Base-by-base conservation (phyloP, 2,888 invertebrate species). In the Ditylenchus weischeri region DNA sequence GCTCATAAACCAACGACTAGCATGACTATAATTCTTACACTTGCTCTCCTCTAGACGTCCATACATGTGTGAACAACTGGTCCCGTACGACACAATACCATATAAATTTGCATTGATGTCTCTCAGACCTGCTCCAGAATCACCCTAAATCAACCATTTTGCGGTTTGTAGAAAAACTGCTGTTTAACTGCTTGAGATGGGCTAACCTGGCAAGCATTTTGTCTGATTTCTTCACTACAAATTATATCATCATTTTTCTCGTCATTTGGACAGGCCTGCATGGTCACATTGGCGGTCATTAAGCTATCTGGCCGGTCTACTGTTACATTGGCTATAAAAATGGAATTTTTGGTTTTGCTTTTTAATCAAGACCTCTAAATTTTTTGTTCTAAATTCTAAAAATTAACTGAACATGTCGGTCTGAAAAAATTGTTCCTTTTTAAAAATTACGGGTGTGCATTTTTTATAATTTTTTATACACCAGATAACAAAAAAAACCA, bases 51-150 rank as follows among this genome's bases (percentile, higher is more conserved):
- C 11, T 5, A 54, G 11, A 1, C 29, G 11, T 54, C 54, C 54
- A 29, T 15, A 29, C 54, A 54, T 54, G 54, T 54, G 54, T 29
- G 54, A 54, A 54, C 54, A 54, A 54, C 54, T 54, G 29, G 54
- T 51, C 13, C 54, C 54, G 10, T 54, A 54, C 15, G 54, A 54
- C 6, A 54, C 54, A 21, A 54, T 29, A 54, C 54, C 54, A 29
- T 54, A 54, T 13, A 54, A 7, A 54, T 54, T 54, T 11, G 29
- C 21, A 10, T 18, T 29, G 29, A 54, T 11, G 13, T 54, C 54
- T 54, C 54, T 21, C 29, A 54, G 10, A 1, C 54, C 54, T 7
- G 54, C 54, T 11, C 54, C 54, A 54, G 23, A 23, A 29, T 54
- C 54, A 23, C 54, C 54, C 54, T 54, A 54, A 54, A 11, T 15